Conservation (phyloP, 2,888 invertebrate species). For the Lycophotia porphyrea region DNA sequence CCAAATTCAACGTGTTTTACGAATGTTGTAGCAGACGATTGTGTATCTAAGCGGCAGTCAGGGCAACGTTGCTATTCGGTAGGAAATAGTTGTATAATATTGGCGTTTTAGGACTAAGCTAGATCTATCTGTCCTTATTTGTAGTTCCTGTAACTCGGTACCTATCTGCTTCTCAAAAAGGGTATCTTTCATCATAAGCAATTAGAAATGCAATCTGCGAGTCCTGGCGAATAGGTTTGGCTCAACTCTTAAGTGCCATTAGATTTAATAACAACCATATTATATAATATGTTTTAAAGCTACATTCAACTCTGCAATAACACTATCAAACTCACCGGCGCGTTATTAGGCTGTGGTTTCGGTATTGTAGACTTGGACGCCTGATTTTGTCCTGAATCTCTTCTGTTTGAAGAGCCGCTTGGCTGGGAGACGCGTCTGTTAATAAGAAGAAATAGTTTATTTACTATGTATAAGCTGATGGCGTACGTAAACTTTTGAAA, state of each 20-base stretch:
- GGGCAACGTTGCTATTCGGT: not conserved
- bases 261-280: no score
- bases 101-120: not conserved
- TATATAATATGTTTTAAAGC: not conserved
- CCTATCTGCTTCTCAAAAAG: not conserved
- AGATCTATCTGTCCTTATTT: not conserved
- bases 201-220: not conserved
- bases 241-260: not conserved
- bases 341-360: slow-evolving; percentile 69
- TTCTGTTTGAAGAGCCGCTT: slow-evolving; percentile 66
- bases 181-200: not conserved
- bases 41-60: not conserved
- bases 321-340: slow-evolving; percentile 68
- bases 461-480: not conserved
- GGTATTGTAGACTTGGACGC: slow-evolving; percentile 69
- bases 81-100: not conserved
- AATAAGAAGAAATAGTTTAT: not conserved
- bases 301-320: not conserved
- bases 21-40: not conserved
- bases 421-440: slow-evolving; percentile 77
- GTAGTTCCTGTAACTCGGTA: not conserved
- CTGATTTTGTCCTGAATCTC: slow-evolving; percentile 68
- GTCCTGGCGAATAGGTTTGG: not conserved
- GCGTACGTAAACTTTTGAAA: not conserved
- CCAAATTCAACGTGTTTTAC: not conserved